Percentiles rank a stretch among this genome's conserved stretches.
phyloP scores from a whole-genome alignment of 1,140 invertebrate genomes.

The Chionoecetes opilio region DNA sequence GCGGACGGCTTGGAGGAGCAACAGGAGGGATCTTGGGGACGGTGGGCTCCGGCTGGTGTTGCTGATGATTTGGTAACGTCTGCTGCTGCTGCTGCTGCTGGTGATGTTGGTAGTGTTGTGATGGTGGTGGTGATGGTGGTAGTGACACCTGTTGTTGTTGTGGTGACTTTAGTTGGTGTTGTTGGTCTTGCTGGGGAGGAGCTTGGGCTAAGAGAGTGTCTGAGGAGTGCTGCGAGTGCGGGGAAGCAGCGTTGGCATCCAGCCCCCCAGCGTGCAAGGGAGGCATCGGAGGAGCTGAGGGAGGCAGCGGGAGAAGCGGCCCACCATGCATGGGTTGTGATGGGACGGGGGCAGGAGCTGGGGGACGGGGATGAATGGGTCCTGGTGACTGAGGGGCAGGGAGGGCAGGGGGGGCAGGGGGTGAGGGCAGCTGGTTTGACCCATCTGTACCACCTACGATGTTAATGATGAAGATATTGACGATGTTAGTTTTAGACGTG shows the following conservation, averaged over 20 bases:
- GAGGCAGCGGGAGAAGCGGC: no score
- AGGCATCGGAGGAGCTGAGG: neutral
- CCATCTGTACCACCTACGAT: conserved; percentile 66
- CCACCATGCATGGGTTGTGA: neutral
- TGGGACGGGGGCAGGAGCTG: neutral
- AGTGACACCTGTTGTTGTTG: no score
- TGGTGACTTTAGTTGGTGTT: no score
- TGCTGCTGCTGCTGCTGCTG: no score
- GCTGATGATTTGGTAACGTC: no score
- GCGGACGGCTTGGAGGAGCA: neutral
- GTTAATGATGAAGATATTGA: conserved; percentile 81
- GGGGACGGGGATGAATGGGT: neutral
- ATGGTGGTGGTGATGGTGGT: no score
- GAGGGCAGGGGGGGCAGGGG: neutral
- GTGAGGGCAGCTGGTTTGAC: neutral
- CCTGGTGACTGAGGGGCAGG: neutral
- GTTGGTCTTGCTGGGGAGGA: no score
- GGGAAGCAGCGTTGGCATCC: no score
- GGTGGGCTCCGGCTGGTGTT: neutral
- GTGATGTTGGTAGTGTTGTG: no score
- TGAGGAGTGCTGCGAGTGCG: no score
- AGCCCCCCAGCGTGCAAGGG: neutral
- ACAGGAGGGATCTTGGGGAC: neutral
- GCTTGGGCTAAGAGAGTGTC: no score
- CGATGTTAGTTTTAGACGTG: conserved; percentile 73